phyloP scores from a whole-genome alignment of 2,888 invertebrate genomes.

The Agrotis segetum region DNA sequence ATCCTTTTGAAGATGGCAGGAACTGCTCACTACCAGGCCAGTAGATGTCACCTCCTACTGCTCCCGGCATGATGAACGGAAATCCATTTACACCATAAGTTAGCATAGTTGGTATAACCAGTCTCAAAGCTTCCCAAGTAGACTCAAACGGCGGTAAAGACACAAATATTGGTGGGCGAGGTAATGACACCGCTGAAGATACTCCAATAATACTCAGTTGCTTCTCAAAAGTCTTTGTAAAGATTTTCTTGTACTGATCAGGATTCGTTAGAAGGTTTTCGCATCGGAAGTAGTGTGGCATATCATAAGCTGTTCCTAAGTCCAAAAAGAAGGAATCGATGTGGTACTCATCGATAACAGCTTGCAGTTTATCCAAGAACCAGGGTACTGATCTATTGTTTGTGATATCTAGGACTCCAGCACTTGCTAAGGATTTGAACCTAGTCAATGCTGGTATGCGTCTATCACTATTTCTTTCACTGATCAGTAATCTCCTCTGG shows the following conservation, averaged over 20 bases:
- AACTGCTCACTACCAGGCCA: conserved; percentile 91
- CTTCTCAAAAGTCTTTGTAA: conserved; percentile 92
- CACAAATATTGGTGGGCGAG: conserved; percentile 96
- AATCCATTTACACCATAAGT: conserved; percentile 97
- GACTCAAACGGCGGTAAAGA: conserved; percentile 96
- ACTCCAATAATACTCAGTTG: conserved; percentile 94
- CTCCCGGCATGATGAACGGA: conserved; percentile 98
- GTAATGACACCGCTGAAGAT: conserved; percentile 95
- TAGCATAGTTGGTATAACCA: conserved; percentile 96
- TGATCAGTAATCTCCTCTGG: conserved; percentile 93
- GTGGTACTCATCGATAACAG: conserved; percentile 93
- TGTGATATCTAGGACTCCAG: conserved; percentile 96
- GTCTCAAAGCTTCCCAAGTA: conserved; percentile 96
- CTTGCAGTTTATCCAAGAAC: conserved; percentile 94
- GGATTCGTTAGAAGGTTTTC: conserved; percentile 94
- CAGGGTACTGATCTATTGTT: conserved; percentile 95
- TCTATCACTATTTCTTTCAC: conserved; percentile 95
- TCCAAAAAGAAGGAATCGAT: conserved; percentile 97
- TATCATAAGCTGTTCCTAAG: conserved; percentile 95
- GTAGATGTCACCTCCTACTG: conserved; percentile 97
- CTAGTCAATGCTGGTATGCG: conserved; percentile 96
- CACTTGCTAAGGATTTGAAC: conserved; percentile 95
- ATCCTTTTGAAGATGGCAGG: conserved; percentile 88
- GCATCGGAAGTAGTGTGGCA: conserved; percentile 96
- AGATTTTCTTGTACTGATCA: conserved; percentile 95